Percentiles rank a stretch among this genome's conserved stretches.
These are phyloP conservation scores for Drosophila sp. DNA, from an alignment of 1,140 invertebrate genomes.

Conservation along the genomic window DNA sequence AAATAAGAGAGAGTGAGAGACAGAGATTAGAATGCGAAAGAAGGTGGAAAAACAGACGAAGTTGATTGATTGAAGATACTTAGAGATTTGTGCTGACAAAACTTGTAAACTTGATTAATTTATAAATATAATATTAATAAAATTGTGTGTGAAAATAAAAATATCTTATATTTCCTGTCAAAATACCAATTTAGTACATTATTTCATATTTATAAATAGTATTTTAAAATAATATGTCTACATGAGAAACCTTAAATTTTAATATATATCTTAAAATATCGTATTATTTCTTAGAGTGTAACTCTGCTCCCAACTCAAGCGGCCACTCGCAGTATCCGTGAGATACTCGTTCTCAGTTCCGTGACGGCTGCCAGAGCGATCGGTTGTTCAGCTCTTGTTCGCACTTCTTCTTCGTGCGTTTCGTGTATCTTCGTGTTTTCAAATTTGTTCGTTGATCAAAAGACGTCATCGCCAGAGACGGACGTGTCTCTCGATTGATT, in stretches of 20 bases:
- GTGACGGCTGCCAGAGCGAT: slow-evolving; percentile 41
- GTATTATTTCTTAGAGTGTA: slow-evolving; percentile 18
- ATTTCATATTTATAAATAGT: too few relatives aligned
- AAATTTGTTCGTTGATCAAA: slow-evolving; percentile 54
- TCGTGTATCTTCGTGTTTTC: slow-evolving; percentile 32
- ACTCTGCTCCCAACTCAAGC: slow-evolving; percentile 4
- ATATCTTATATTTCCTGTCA: too few relatives aligned
- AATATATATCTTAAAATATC: too few relatives aligned
- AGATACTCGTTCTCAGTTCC: slow-evolving; percentile 35
- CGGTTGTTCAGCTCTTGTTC: slow-evolving; percentile 37
- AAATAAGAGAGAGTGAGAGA: background rate
- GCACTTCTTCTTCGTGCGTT: slow-evolving; percentile 7
- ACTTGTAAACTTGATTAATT: too few relatives aligned
- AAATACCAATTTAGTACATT: too few relatives aligned
- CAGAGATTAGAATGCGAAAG: background rate
- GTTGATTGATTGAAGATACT: too few relatives aligned
- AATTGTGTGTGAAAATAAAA: too few relatives aligned
- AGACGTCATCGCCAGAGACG: slow-evolving; percentile 72
- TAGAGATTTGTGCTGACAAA: too few relatives aligned
- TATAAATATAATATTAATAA: too few relatives aligned
- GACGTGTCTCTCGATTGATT: slow-evolving; percentile 74
- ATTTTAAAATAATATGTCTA: too few relatives aligned
- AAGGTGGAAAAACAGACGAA: too few relatives aligned
- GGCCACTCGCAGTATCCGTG: slow-evolving; percentile 5
- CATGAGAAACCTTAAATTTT: too few relatives aligned